These are phyloP conservation scores for Papilio xuthus DNA, from an alignment of 1,140 invertebrate species.

Conservation along the genomic window DNA sequence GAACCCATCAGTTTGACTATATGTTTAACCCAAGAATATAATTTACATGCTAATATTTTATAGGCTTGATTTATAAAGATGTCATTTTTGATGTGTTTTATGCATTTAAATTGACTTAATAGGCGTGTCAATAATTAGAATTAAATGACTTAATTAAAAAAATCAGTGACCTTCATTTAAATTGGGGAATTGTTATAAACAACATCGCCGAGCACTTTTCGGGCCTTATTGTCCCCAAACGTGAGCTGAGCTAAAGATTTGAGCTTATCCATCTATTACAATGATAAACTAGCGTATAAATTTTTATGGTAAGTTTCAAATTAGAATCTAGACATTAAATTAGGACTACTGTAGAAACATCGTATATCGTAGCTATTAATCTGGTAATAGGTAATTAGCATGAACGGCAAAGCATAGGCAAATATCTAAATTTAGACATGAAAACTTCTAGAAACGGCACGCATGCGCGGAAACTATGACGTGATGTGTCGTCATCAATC, in stretches of 20 bases:
- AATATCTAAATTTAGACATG: constrained; percentile 49
- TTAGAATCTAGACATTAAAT: background rate
- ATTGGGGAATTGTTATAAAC: background rate
- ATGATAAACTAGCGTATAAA: too few species aligned
- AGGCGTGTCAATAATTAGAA: constrained; percentile 10
- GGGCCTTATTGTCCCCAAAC: background rate
- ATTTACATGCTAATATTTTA: constrained; percentile 12
- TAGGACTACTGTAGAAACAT: background rate
- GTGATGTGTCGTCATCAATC: constrained; percentile 58
- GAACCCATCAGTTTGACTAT: constrained; percentile 8
- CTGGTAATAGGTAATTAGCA: constrained; percentile 21
- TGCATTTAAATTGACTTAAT: constrained; percentile 13
- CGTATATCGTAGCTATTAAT: background rate
- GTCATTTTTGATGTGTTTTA: constrained; percentile 11
- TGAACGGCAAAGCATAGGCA: constrained; percentile 1
- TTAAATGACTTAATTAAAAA: background rate
- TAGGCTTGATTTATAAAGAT: constrained; percentile 6
- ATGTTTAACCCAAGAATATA: background rate
- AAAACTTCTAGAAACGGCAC: constrained; percentile 43
- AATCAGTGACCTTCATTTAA: background rate
- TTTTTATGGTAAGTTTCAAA: background rate
- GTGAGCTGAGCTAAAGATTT: too few species aligned
- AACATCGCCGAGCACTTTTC: too few species aligned
- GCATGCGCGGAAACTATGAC: constrained; percentile 69
- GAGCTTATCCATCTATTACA: too few species aligned